phyloP scores from a whole-genome alignment of 2,888 invertebrate genomes.

The Deroplatys truncata region DNA sequence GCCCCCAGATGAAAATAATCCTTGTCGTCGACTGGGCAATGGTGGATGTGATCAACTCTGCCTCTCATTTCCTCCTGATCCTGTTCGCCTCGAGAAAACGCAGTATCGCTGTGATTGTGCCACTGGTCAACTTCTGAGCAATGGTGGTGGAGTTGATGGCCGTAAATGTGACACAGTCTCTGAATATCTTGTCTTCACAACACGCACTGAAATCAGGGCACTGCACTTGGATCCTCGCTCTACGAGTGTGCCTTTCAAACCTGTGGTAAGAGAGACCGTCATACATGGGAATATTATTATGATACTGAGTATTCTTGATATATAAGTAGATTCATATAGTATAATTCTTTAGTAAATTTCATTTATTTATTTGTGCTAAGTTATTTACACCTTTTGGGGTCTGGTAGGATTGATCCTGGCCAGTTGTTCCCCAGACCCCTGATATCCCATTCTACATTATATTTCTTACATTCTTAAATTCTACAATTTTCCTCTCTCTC shows the following conservation, averaged over 20 bases:
- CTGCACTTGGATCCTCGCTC: slow-evolving; percentile 82
- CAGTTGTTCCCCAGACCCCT: too few relatives aligned
- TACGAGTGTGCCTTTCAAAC: slow-evolving; percentile 78
- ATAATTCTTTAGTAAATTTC: background rate
- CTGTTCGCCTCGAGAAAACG: slow-evolving; percentile 12
- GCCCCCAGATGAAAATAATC: slow-evolving; percentile 76
- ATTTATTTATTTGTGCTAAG: too few relatives aligned
- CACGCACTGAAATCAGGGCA: slow-evolving; percentile 87
- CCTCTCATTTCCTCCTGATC: slow-evolving; percentile 80
- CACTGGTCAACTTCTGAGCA: slow-evolving; percentile 67
- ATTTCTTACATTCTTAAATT: too few relatives aligned
- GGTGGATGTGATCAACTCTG: slow-evolving; percentile 93
- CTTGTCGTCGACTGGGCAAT: slow-evolving; percentile 66
- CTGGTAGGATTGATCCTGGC: too few relatives aligned
- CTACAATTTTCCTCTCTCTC: too few relatives aligned
- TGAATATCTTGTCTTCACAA: slow-evolving; percentile 90
- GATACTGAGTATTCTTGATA: background rate
- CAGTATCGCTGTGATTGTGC: slow-evolving; percentile 84
- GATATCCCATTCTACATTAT: too few relatives aligned
- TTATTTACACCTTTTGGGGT: too few relatives aligned
- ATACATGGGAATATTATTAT: background rate
- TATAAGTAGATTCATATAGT: background rate
- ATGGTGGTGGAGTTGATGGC: slow-evolving; percentile 54
- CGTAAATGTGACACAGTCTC: slow-evolving; percentile 73
- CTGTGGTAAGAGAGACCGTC: slow-evolving; percentile 50